Conservation (phyloP, 2,113 vertebrate genomes). For the Muntiacus muntjak region DNA sequence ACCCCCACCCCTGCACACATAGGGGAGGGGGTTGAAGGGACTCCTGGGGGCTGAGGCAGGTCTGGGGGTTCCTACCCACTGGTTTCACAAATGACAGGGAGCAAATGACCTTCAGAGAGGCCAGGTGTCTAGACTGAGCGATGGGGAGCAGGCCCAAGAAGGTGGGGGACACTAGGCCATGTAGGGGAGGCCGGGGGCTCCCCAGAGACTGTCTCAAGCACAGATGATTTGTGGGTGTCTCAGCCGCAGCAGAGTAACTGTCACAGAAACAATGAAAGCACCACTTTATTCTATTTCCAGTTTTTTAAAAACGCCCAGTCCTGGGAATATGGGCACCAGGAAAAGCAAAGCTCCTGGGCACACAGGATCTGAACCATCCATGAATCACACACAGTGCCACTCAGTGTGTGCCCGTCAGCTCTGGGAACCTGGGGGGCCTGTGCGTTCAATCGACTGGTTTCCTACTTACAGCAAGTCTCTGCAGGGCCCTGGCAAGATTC, state of each 20-base stretch:
- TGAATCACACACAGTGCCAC: too few species aligned
- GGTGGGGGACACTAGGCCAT: not conserved
- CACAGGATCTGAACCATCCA: not conserved
- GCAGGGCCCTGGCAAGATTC: accelerated
- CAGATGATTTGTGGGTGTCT: not conserved
- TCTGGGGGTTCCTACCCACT: not conserved
- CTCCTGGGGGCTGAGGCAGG: not conserved
- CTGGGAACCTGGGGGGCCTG: accelerated
- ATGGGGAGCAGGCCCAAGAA: not conserved
- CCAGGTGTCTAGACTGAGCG: not conserved
- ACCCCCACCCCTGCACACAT: accelerated
- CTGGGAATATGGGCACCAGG: not conserved
- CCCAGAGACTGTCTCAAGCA: not conserved
- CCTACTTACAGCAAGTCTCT: not conserved
- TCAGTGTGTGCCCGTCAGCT: not conserved
- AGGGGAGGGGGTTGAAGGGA: too few species aligned
- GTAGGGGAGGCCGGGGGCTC: not conserved
- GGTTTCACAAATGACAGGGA: not conserved
- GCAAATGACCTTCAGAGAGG: not conserved
- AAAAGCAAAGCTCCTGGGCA: not conserved
- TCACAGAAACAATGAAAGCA: not conserved
- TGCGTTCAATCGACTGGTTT: too few species aligned
- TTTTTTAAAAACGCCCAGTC: not conserved
- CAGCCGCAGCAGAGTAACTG: not conserved
- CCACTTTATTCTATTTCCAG: not conserved